Evolutionary conservation across 2,888 invertebrate genomes (phyloP).

Genomic region (Kryphioiulus occultus): DNA sequence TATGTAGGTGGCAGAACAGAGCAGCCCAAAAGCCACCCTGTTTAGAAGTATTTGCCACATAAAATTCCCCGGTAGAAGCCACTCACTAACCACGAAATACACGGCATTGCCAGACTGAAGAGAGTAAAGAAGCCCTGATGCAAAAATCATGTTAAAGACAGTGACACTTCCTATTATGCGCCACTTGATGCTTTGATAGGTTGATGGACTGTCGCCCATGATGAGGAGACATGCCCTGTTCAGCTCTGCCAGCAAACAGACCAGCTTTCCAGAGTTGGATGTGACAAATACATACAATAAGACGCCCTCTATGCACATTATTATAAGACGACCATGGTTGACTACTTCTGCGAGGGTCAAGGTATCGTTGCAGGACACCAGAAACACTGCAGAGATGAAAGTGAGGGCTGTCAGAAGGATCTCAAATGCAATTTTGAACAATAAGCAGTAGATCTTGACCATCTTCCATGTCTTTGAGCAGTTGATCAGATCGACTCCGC

Average conservation of each 20-base stretch:
- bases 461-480: not conserved
- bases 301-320: not conserved
- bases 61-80: not conserved
- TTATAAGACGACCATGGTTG: not conserved
- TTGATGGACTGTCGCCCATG: not conserved
- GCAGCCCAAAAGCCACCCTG: not conserved
- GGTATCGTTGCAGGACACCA: not conserved
- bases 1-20: not conserved
- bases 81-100: too few relatives aligned
- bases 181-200: not conserved
- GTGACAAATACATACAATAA: not conserved
- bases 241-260: not conserved
- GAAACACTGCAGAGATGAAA: not conserved
- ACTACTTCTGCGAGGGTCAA: not conserved
- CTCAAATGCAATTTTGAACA: not conserved
- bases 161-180: not conserved
- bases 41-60: not conserved
- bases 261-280: not conserved
- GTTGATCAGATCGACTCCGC: not conserved
- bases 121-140: not conserved
- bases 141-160: not conserved
- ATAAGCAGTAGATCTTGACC: not conserved
- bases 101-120: too few relatives aligned
- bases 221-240: not conserved
- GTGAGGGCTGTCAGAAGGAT: not conserved